Percentiles rank a stretch among this genome's conserved stretches.
Evolutionary conservation across 30 jellyfish, hydroid and myxozoan genomes (phyloP).

Genomic region (Pelagia noctiluca): DNA sequence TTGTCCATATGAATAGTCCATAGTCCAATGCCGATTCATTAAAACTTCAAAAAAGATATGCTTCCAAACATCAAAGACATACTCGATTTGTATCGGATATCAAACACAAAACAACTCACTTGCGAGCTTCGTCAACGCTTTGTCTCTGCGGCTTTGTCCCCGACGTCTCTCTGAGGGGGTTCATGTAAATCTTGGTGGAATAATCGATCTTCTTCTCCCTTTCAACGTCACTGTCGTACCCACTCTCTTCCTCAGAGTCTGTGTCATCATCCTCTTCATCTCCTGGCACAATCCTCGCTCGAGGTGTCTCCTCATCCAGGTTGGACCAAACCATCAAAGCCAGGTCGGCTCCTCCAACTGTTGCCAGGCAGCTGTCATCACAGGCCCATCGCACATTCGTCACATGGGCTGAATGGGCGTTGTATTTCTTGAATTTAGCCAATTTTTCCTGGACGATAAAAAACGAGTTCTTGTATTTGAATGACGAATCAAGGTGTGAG

Average conservation of each 20-base stretch:
- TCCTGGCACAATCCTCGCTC: slow-evolving; percentile 19
- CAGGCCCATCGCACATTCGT: slow-evolving; percentile 94
- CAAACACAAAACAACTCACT: slow-evolving; percentile 33
- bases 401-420: slow-evolving; percentile 98
- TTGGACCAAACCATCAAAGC: slow-evolving; percentile 92
- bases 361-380: slow-evolving; percentile 79
- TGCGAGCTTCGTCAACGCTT: slow-evolving; percentile 61
- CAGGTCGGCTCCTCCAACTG: slow-evolving; percentile 98
- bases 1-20: no score
- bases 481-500: no score
- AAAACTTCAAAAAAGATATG: no score
- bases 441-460: slow-evolving; percentile 73
- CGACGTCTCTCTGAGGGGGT: slow-evolving; percentile 69
- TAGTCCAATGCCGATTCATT: no score
- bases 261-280: slow-evolving; percentile 78
- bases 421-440: slow-evolving; percentile 89
- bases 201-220: slow-evolving; percentile 93
- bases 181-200: slow-evolving; percentile 74
- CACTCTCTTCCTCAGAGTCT: slow-evolving; percentile 96
- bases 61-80: no score
- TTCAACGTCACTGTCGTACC: slow-evolving; percentile 97
- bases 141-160: slow-evolving; percentile 91
- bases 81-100: neutral
- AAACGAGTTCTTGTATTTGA: no score
- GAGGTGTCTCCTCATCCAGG: slow-evolving; percentile 64